phyloP scores from a whole-genome alignment of 2,113 vertebrate genomes.

The Pavo muticus region DNA sequence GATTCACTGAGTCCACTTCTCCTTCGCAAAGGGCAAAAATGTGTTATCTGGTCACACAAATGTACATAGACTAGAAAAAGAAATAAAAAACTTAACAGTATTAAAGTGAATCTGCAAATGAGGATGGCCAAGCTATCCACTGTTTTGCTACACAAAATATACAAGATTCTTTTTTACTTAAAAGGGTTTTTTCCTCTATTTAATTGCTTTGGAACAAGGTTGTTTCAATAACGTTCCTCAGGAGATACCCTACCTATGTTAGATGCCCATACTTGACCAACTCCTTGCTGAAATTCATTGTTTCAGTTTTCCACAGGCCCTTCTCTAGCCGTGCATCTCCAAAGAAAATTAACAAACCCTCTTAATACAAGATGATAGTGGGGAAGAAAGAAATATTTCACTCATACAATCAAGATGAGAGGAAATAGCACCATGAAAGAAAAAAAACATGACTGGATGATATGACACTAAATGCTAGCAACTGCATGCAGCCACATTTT shows the following conservation, averaged over 20 bases:
- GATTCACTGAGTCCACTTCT: neutral
- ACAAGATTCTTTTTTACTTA: neutral
- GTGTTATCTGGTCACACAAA: conserved; percentile 23
- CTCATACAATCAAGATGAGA: neutral
- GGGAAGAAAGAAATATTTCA: conserved; percentile 7
- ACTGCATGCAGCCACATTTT: neutral
- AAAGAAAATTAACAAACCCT: neutral
- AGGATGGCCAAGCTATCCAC: neutral
- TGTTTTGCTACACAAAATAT: neutral
- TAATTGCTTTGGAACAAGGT: neutral
- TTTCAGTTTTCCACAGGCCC: neutral
- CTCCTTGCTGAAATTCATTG: neutral
- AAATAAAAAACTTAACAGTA: neutral
- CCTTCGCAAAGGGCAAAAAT: neutral
- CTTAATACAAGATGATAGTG: neutral
- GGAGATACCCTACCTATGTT: neutral
- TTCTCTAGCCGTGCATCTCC: neutral
- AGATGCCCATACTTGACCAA: neutral
- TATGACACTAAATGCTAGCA: neutral
- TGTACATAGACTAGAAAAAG: neutral
- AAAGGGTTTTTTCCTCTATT: neutral
- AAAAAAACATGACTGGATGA: neutral
- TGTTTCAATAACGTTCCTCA: neutral
- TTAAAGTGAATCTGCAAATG: neutral
- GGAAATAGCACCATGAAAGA: neutral